Evolutionary conservation across 1,140 invertebrate species (phyloP).

Genomic region (Homalodisca vitripennis): DNA sequence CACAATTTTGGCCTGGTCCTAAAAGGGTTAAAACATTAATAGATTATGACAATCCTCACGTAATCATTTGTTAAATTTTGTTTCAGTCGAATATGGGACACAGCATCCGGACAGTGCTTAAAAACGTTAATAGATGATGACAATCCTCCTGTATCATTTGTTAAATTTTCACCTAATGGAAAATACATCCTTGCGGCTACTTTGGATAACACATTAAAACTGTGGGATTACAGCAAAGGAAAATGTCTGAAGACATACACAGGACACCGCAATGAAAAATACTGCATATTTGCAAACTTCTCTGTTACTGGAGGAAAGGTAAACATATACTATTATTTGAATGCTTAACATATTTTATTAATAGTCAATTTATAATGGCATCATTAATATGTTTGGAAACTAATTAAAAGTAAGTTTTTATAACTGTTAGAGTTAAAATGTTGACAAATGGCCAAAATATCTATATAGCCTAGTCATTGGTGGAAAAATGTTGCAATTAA

Average conservation of each 20-base stretch:
- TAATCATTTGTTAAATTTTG: slow-evolving; percentile 91
- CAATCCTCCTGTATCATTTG: slow-evolving; percentile 99
- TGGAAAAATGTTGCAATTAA: no score
- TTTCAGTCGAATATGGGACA: slow-evolving; percentile 98
- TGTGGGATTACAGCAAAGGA: slow-evolving; percentile 99
- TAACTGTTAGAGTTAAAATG: no score
- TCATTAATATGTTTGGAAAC: no score
- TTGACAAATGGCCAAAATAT: no score
- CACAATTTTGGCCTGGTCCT: no score
- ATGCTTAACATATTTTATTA: no score
- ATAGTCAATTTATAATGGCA: no score
- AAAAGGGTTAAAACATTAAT: slow-evolving; percentile 66
- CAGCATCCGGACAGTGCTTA: slow-evolving; percentile 96
- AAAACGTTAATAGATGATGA: slow-evolving; percentile 97
- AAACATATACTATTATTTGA: slow-evolving; percentile 39
- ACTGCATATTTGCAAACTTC: slow-evolving; percentile 99
- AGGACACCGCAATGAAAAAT: slow-evolving; percentile 99
- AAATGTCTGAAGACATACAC: slow-evolving; percentile 98
- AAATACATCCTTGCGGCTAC: slow-evolving; percentile 99
- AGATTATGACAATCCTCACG: slow-evolving; percentile 97
- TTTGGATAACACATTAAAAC: slow-evolving; percentile 95
- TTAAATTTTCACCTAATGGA: slow-evolving; percentile 99
- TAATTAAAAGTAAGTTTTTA: no score
- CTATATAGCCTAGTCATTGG: no score
- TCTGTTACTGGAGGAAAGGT: slow-evolving; percentile 99